Evolutionary conservation across 1,140 invertebrate species (phyloP), one percentile per base, ranked within the genome.

Genomic region (Sesamia nonagrioides): DNA sequence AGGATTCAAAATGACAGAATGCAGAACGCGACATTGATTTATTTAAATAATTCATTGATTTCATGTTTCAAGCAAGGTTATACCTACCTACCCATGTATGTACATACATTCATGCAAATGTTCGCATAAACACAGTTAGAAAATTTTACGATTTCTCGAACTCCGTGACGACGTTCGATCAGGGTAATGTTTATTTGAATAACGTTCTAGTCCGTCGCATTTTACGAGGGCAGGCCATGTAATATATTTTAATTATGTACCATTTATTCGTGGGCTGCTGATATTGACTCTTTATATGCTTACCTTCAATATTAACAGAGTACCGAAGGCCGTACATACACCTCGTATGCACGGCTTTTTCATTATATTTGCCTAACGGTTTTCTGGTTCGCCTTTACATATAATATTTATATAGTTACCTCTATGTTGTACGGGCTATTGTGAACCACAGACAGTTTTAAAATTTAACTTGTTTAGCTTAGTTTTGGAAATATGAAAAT

Each of bases 181-280:
- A 81, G 63, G 60, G 85, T 86, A 89, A 89, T 88, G 86, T 92
- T 91, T 91, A 89, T 89, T 90, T 89, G 89, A 91, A 90, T 90
- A 90, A 88, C 86, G 86, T 89, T 89, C 83, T 84, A 68, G 82
- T 87, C 72, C 76, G 76, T 84, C 81, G 80, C 84, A 84, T 82
- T 89, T 90, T 91, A 90, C 89, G 89, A 90, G 83, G 84, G 69
- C 85, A 85, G 73, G 76, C 56, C 78, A 83, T 81, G 84, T 87
- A 87, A 89, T 90, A 89, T 90, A 91, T 91, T 92, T 91, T 91
- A 89, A 91, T 92, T 92, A 90, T 89, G 84, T 87, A 83, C 88
- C 87, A 89, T 91, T 91, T 90, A 89, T 89, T 88, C 86, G 86
- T 86, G 85, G 86, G 82, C 89, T 90, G 87, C 84, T 87, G 82